A percentile compares a stretch with the other conserved stretches of the same genome.
These are phyloP conservation scores for Opisthograptis luteolata DNA, from an alignment of 2,888 invertebrate genomes.

Conservation along the genomic window DNA sequence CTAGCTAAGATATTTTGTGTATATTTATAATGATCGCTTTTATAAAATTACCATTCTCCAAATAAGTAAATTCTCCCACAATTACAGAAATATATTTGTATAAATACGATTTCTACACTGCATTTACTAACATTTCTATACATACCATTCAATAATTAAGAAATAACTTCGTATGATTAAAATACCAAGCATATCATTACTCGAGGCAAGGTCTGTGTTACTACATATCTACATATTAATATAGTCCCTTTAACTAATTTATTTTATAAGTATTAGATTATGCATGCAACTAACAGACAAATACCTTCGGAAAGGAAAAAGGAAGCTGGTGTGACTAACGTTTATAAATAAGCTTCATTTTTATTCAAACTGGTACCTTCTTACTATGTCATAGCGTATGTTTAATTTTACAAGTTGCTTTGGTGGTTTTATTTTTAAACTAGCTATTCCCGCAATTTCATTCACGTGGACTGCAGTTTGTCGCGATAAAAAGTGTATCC, in stretches of 20 bases:
- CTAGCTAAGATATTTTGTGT: too few relatives aligned
- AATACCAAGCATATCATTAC: slow-evolving; percentile 15
- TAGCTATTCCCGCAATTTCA: too few relatives aligned
- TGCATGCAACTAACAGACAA: slow-evolving; percentile 24
- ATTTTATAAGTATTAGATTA: slow-evolving; percentile 23
- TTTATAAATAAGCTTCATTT: slow-evolving; percentile 44
- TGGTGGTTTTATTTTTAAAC: too few relatives aligned
- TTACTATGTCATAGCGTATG: too few relatives aligned
- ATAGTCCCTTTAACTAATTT: slow-evolving; percentile 5
- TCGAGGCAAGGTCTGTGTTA: slow-evolving; percentile 10
- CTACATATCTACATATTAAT: slow-evolving; percentile 8
- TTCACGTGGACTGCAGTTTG: too few relatives aligned
- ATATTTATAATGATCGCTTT: too few relatives aligned
- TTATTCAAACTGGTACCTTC: not conserved
- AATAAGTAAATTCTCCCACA: too few relatives aligned
- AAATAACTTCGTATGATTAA: slow-evolving; percentile 8
- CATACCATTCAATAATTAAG: slow-evolving; percentile 8
- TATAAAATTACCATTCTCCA: too few relatives aligned
- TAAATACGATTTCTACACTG: too few relatives aligned
- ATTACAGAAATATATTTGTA: too few relatives aligned
- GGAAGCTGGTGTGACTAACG: slow-evolving; percentile 43
- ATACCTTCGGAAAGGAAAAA: slow-evolving; percentile 42
- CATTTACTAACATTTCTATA: not conserved
- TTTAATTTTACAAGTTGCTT: too few relatives aligned
- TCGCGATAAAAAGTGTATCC: too few relatives aligned